Evolutionary conservation across 2,888 invertebrate species (phyloP), one percentile per base, ranked within the genome.

Genomic region (Amblyjoppa fuscipennis): DNA sequence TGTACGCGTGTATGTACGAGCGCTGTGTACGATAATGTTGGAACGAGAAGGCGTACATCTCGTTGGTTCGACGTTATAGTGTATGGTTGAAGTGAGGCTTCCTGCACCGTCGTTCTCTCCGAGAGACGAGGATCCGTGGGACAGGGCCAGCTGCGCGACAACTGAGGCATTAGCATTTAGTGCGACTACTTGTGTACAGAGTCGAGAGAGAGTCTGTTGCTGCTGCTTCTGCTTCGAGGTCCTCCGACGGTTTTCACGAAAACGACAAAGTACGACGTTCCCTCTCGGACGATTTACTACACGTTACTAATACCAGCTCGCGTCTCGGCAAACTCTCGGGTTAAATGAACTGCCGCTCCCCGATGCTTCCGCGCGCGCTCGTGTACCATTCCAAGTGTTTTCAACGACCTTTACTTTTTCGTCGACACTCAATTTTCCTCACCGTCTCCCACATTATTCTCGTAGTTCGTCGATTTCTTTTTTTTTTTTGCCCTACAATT

Each of bases 81-180:
- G 16, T 31, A 31, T 59, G 77, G 70, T 64, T 71, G 34, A 71
- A 68, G 49, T 38, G 59, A 69, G 64, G 49, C 77, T 75, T 70
- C 70, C 83, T 82, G 87, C 53, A 81, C 81, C 86, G 85, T 81
- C 83, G 84, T 84, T 88, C 85, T 68, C 34, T 59, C 79, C 38
- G 56, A 82, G 56, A 85, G 79, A 82, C 75, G 75, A 64, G 34
- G 82, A 79, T 85, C 73, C 85, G 85, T 85, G 85, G 70, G 85
- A 85, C 82, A 79, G 79, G 66, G 68, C 79, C 82, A 82, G 85
- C 82, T 85, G 85, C 82, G 82, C 79, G 79, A 85, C 85, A 85
- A 85, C 85, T 85, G 78, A 78, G 73, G 88, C 88, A 90, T 90
- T 89, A 89, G 88, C 87, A 88, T 89, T 89, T 89, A 90, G 88